phyloP scores from a whole-genome alignment of 2,113 vertebrate species.

The Orcinus orca region DNA sequence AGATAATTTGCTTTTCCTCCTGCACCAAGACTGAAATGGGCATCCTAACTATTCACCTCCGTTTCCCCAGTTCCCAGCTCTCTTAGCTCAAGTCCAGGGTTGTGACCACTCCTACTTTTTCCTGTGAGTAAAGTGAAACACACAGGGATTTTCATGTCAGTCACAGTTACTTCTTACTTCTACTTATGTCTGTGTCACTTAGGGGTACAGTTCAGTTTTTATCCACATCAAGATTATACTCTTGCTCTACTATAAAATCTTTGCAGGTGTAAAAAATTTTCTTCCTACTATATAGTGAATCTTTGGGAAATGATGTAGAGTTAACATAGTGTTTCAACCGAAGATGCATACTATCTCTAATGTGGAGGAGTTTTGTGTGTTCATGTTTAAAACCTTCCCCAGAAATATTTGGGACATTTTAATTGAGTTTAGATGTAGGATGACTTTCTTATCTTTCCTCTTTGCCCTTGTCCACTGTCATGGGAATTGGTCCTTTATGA shows the following conservation, averaged over 20 bases:
- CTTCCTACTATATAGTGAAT: neutral
- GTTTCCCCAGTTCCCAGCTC: neutral
- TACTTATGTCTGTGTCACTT: neutral
- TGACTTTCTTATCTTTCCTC: neutral
- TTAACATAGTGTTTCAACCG: neutral
- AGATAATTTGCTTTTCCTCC: neutral
- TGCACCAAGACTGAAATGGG: neutral
- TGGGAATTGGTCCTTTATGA: neutral
- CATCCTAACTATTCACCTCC: neutral
- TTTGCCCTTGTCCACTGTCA: neutral
- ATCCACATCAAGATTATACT: neutral
- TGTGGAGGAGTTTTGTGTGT: neutral
- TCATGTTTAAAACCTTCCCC: neutral
- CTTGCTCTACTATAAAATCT: neutral
- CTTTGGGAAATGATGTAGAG: neutral
- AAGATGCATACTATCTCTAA: neutral
- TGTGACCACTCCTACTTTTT: neutral
- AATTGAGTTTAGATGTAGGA: neutral
- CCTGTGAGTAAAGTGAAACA: neutral
- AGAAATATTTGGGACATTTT: neutral
- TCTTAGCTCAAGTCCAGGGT: neutral
- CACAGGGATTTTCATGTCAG: neutral
- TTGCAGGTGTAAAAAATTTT: neutral
- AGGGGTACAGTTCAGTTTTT: neutral
- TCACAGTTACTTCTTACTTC: neutral